Conservation (phyloP, 2,113 vertebrate species). For the Callaeas wilsoni region DNA sequence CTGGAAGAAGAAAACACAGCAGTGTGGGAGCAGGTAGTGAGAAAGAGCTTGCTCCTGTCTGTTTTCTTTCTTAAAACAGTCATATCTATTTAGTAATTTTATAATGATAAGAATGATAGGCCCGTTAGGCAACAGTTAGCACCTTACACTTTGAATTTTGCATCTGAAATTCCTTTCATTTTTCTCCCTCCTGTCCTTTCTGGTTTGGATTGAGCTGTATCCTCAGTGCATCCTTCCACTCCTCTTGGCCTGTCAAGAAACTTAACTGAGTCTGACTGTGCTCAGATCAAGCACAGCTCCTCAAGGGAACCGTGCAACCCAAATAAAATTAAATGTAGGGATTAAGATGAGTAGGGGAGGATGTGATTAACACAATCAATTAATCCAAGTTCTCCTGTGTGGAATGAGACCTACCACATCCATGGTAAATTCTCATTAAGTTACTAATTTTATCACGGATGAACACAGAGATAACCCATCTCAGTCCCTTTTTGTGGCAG, state of each 20-base stretch:
- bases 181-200: neutral
- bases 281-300: neutral
- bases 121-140: neutral
- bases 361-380: conserved; percentile 53
- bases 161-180: neutral
- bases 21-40: neutral
- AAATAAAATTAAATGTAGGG: conserved; percentile 52
- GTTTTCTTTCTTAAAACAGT: neutral
- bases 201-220: neutral
- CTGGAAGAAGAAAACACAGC: neutral
- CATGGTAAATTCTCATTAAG: neutral
- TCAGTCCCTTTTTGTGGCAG: neutral
- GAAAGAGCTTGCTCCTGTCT: neutral
- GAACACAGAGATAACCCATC: neutral
- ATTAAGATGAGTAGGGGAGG: conserved; percentile 31
- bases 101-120: neutral
- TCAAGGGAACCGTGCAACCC: neutral
- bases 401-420: neutral
- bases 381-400: neutral
- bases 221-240: neutral
- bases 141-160: neutral
- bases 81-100: neutral
- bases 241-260: neutral
- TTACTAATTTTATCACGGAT: neutral
- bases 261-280: neutral